A percentile compares a stretch with the other conserved stretches of the same genome.
phyloP scores from a whole-genome alignment of 2,113 vertebrate genomes.

The Colossoma macropomum region DNA sequence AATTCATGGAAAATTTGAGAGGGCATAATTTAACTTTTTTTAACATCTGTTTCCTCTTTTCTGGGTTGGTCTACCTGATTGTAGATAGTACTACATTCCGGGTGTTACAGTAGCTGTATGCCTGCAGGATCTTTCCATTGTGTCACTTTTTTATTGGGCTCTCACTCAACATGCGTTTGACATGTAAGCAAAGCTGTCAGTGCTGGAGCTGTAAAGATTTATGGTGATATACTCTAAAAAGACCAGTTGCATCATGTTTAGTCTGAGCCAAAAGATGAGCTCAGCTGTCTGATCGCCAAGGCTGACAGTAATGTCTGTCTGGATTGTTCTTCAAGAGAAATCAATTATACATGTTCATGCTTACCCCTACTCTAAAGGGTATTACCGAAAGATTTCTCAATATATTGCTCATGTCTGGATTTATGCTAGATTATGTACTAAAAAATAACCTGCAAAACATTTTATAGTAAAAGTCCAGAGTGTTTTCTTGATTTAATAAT shows the following conservation, averaged over 20 bases:
- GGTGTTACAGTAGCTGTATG: background rate
- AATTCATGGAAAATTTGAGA: background rate
- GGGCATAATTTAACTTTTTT: background rate
- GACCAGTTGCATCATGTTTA: background rate
- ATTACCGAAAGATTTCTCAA: no score
- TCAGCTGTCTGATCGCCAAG: background rate
- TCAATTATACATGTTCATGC: background rate
- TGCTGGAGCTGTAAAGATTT: background rate
- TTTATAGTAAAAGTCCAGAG: no score
- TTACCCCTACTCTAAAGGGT: no score
- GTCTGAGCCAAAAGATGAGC: background rate
- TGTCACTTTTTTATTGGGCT: background rate
- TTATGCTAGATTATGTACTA: no score
- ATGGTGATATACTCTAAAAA: background rate
- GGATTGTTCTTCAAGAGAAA: background rate
- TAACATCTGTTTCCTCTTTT: slow-evolving; percentile 32
- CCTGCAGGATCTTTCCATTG: background rate
- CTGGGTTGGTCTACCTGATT: background rate
- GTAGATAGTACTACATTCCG: background rate
- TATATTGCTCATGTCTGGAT: no score
- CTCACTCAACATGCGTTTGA: background rate
- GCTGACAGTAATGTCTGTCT: background rate
- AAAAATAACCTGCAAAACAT: no score
- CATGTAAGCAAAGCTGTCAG: background rate
- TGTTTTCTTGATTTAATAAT: no score